Conservation (phyloP, 1,140 invertebrate species). For the Drosophila baimaii region DNA sequence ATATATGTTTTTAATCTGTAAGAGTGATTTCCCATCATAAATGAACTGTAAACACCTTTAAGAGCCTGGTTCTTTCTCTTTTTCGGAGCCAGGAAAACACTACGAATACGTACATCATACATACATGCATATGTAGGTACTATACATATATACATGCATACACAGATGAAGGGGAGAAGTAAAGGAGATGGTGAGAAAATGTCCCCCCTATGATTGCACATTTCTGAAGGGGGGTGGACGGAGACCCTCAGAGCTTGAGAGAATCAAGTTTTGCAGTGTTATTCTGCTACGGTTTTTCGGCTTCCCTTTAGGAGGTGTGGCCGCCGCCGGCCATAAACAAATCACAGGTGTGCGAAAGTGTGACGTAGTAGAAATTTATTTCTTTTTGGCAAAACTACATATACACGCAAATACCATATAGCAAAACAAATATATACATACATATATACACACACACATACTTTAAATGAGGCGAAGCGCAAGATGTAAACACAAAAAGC, state of each 20-base stretch:
- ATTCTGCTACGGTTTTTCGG: slow-evolving; percentile 15
- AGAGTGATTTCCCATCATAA: neutral
- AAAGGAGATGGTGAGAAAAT: neutral
- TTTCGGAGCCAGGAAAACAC: neutral
- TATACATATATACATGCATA: neutral
- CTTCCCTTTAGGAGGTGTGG: slow-evolving; percentile 65
- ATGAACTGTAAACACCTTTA: neutral
- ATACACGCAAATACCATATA: slow-evolving; percentile 17
- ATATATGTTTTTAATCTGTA: neutral
- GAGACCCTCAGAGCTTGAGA: no score
- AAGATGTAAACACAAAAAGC: slow-evolving; percentile 73
- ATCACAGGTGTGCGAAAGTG: slow-evolving; percentile 9
- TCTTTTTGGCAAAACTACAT: slow-evolving; percentile 47
- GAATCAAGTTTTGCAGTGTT: slow-evolving; percentile 35
- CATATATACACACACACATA: slow-evolving; percentile 8
- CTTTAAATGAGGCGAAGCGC: slow-evolving; percentile 34
- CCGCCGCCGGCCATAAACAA: slow-evolving; percentile 44
- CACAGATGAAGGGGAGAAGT: neutral
- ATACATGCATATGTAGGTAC: neutral
- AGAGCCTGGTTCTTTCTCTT: neutral
- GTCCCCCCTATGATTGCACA: neutral
- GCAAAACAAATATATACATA: slow-evolving; percentile 22
- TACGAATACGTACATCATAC: neutral
- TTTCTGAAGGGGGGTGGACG: neutral
- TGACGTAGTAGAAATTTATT: slow-evolving; percentile 35